These are phyloP conservation scores for Archivesica marissinica DNA, from an alignment of 1,140 invertebrate genomes.

Conservation along the genomic window DNA sequence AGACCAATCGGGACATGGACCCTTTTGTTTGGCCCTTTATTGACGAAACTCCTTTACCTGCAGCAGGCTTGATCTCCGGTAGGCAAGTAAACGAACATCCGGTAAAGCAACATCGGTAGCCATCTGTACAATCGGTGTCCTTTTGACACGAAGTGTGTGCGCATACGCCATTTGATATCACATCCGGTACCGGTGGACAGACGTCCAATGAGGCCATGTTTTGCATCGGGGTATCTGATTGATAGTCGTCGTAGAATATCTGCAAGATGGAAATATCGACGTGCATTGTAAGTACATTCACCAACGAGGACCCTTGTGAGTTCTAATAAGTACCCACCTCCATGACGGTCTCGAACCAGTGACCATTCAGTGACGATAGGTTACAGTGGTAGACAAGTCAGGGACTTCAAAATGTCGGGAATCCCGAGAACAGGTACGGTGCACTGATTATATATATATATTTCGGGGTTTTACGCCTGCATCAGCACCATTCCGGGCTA, in stretches of 20 bases:
- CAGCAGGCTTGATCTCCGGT: constrained; percentile 30
- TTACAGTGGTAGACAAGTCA: too few relatives aligned
- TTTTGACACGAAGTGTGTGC: constrained; percentile 18
- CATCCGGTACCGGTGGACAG: constrained; percentile 50
- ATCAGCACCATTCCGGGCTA: too few relatives aligned
- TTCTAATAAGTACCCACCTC: too few relatives aligned
- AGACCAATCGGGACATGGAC: neutral
- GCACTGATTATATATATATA: too few relatives aligned
- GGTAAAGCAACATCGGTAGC: constrained; percentile 43
- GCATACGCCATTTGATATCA: constrained; percentile 38
- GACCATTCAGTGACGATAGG: too few relatives aligned
- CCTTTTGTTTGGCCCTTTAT: neutral
- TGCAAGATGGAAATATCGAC: neutral
- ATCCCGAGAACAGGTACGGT: too few relatives aligned
- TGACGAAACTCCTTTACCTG: constrained; percentile 10
- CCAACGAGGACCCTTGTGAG: too few relatives aligned
- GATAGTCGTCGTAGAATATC: constrained; percentile 55
- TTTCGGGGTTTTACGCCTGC: too few relatives aligned
- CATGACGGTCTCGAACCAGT: too few relatives aligned
- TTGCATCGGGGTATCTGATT: constrained; percentile 17
- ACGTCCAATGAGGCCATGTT: neutral
- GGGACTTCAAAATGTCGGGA: too few relatives aligned
- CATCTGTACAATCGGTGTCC: constrained; percentile 33
- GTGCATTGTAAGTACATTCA: too few relatives aligned
- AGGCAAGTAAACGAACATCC: constrained; percentile 47